Base-by-base conservation (phyloP, 2,888 invertebrate species). In the Latheticus oryzae region DNA sequence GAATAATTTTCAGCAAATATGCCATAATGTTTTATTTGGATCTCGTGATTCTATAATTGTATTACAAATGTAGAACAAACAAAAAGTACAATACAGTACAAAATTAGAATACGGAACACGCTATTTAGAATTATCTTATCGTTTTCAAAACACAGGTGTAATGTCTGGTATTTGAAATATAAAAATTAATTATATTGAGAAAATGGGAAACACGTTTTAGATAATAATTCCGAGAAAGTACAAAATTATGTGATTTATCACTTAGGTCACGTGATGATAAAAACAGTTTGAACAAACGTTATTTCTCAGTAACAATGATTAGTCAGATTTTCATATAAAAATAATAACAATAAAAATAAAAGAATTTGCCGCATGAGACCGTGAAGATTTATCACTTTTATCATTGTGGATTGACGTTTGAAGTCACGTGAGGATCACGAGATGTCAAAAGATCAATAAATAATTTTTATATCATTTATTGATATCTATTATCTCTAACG, bases 351-450 rank as follows among this genome's bases (percentile, higher is more conserved):
- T n/a, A n/a, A n/a, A n/a, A n/a, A n/a, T n/a, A n/a, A n/a, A n/a
- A n/a, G n/a, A n/a, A n/a, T n/a, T n/a, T n/a, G n/a, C n/a, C n/a
- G n/a, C n/a, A n/a, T n/a, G 30, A 24, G 26, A 9, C 35, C 19
- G 32, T 33, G 30, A 28, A 24, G 38, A 37, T 35, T 37, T 35
- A 52, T 52, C 35, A 16, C n/a, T n/a, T n/a, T n/a, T n/a, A n/a
- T n/a, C n/a, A n/a, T 9, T 28, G 15, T n/a, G 38, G 33, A 35
- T 53, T 42, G 43, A 40, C 42, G 33, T 40, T 23, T 33, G 11
- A 13, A 26, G 50, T 51, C 56, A 57, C 56, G 56, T 57, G 56
- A 42, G 17, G 35, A 37, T 57, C 56, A 50, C 56, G 50, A 57
- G 56, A 55, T 48, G 51, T 51, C 38, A 51, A 47, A 38, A 38